Evolutionary conservation across 1,140 invertebrate species (phyloP).

Genomic region (Panonychus citri): DNA sequence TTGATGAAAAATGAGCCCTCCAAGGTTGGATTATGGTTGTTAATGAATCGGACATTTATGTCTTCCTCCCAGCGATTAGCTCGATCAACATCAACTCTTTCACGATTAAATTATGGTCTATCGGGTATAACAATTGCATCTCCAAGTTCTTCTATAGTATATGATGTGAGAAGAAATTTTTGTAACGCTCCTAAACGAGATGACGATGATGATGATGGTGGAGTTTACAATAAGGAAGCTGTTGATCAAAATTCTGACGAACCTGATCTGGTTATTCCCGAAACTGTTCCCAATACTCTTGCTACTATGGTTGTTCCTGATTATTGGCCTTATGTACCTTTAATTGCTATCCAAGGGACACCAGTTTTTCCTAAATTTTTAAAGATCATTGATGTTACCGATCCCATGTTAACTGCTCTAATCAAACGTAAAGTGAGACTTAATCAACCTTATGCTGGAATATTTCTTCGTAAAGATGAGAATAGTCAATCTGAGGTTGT

Average conservation of each 20-base stretch:
- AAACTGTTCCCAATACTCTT: not conserved
- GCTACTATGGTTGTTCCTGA: constrained; percentile 46
- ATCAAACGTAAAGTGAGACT: constrained; percentile 79
- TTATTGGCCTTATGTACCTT: constrained; percentile 78
- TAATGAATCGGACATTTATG: no score
- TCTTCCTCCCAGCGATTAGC: no score
- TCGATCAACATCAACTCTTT: no score
- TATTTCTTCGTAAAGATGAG: constrained; percentile 86
- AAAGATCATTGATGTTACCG: constrained; percentile 82
- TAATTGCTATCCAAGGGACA: constrained; percentile 78
- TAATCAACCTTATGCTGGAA: constrained; percentile 89
- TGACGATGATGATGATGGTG: not conserved
- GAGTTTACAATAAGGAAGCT: not conserved
- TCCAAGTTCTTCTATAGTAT: no score
- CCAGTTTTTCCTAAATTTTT: constrained; percentile 95
- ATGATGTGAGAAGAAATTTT: not conserved
- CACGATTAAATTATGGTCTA: no score
- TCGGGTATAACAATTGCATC: no score
- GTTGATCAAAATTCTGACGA: not conserved
- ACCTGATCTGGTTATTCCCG: not conserved
- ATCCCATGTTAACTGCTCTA: constrained; percentile 66
- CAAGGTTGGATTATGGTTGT: no score
- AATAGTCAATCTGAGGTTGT: constrained; percentile 72
- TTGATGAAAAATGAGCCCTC: no score
- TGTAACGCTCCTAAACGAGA: not conserved